These are phyloP conservation scores for Bradysia coprophila DNA, from an alignment of 1,140 invertebrate genomes.

Conservation along the genomic window DNA sequence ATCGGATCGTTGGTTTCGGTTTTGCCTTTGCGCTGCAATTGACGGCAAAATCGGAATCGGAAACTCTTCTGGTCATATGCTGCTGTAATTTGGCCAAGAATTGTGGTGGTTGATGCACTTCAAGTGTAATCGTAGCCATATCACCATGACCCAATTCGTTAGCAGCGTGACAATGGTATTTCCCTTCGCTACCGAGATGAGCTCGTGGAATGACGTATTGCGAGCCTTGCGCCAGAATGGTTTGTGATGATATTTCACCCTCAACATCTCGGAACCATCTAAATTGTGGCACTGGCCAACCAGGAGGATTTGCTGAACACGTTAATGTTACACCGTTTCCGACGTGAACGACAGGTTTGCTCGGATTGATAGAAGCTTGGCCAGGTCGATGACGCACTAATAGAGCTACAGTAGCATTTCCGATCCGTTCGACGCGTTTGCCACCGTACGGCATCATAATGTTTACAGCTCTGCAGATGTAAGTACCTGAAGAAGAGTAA, in stretches of 20 bases:
- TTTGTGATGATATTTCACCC: conserved; percentile 31
- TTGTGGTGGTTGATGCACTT: conserved; percentile 71
- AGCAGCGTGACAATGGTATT: conserved; percentile 73
- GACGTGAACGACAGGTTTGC: conserved; percentile 66
- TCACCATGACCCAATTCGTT: conserved; percentile 77
- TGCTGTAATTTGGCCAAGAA: conserved; percentile 68
- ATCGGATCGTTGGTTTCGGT: conserved; percentile 61
- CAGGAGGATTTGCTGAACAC: conserved; percentile 68
- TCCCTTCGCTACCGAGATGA: conserved; percentile 65
- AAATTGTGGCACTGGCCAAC: conserved; percentile 74
- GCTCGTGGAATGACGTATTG: conserved; percentile 72
- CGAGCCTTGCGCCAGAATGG: conserved; percentile 49
- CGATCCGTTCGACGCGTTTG: conserved; percentile 43
- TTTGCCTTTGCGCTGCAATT: conserved; percentile 74
- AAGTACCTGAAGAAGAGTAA: too few species aligned
- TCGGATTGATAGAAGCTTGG: conserved; percentile 60
- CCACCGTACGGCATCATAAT: conserved; percentile 49
- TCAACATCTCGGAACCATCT: conserved; percentile 71
- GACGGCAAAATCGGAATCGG: conserved; percentile 60
- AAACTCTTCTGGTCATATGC: conserved; percentile 58
- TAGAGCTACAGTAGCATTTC: conserved; percentile 57
- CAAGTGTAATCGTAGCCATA: conserved; percentile 58
- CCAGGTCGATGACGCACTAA: conserved; percentile 78
- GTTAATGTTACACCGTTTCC: conserved; percentile 66
- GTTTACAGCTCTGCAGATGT: conserved; percentile 71